Evolutionary conservation across 2,888 invertebrate genomes (phyloP), one percentile per base, ranked within the genome.

Genomic region (Lasioglossum calceatum): DNA sequence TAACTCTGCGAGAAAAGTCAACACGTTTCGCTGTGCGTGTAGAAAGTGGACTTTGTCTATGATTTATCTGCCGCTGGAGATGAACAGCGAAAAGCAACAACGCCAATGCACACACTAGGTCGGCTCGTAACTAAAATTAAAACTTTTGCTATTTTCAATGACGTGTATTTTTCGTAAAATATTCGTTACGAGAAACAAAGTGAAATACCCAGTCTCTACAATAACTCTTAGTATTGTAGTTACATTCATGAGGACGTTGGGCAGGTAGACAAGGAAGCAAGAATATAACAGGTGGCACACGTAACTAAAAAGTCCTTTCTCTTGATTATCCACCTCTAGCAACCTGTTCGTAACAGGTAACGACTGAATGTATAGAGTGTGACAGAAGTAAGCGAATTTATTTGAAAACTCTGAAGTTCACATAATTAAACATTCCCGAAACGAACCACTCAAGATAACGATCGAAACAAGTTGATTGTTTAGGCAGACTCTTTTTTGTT

Each of bases 241-340:
- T 85, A 54, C 73, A 73, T 79, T 70, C 58, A 70, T 27, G 54
- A 76, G 75, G 54, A 80, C 39, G 78, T 84, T 81, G 84, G 81
- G 77, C 87, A 84, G 81, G 79, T 77, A 79, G 81, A 89, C 87
- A 91, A 87, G 89, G 81, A 90, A 86, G 87, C 86, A 89, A 87
- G 91, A 91, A 92, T 92, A 92, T 93, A 94, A 94, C 93, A 94
- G 94, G 93, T 94, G 94, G 94, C 92, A 93, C 93, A 93, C 94
- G 94, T 93, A 93, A 93, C 93, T 93, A 93, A 94, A 93, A 93
- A 93, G 89, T 90, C 92, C 92, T 92, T 92, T 89, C 89, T 79
- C 88, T 82, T 44, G 82, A 76, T 92, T 81, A 73, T 75, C 84
- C 72, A 79, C 82, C 78, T 82, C 80, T 70, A 77, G n/a, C 85